A percentile compares a stretch with the other conserved stretches of the same genome.
Conservation (phyloP, 2,113 vertebrate species). For the Anhinga rufa region DNA sequence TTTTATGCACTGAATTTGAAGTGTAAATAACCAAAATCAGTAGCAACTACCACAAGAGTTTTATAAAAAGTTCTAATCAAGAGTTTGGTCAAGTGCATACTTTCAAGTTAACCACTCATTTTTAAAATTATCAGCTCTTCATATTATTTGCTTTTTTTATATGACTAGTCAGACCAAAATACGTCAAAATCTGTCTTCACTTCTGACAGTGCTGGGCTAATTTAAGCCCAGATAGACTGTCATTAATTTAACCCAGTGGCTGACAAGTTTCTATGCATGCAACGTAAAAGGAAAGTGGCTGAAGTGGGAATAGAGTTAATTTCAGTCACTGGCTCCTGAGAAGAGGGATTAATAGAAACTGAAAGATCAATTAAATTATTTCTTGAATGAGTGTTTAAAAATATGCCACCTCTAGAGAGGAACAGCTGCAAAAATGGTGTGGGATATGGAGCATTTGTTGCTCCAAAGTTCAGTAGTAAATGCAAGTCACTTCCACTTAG, state of each 20-base stretch:
- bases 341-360: not conserved
- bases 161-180: not conserved
- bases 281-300: not conserved
- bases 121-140: not conserved
- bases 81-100: not conserved
- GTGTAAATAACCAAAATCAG: not conserved
- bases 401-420: slow-evolving; percentile 6
- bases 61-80: not conserved
- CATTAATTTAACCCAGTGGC: not conserved
- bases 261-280: not conserved
- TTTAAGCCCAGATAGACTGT: not conserved
- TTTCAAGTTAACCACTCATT: not conserved
- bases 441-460: not conserved
- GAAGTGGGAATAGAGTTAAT: slow-evolving; percentile 18
- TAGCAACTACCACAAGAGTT: not conserved
- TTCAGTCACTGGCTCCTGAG: not conserved
- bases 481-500: not conserved
- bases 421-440: slow-evolving; percentile 13
- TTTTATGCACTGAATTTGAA: not conserved
- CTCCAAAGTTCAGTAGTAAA: not conserved
- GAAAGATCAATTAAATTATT: slow-evolving; percentile 40
- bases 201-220: not conserved
- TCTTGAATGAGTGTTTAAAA: slow-evolving; percentile 47
- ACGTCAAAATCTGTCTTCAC: not conserved
- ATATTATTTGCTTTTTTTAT: not conserved